Evolutionary conservation across 1,140 invertebrate species (phyloP).

Genomic region (Neodiprion lecontei): DNA sequence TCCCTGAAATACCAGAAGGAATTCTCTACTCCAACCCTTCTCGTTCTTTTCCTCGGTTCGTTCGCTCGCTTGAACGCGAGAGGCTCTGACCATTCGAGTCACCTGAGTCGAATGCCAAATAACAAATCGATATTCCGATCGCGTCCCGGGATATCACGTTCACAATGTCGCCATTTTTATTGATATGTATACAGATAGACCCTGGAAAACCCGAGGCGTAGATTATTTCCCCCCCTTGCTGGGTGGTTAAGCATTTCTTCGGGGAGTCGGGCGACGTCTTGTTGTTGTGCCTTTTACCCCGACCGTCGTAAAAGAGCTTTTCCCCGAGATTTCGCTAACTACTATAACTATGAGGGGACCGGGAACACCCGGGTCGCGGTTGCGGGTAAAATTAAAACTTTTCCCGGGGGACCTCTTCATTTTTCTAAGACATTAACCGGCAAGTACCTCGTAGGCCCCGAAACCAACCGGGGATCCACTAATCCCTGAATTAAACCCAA

Average conservation of each 20-base stretch:
- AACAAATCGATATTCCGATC: neutral
- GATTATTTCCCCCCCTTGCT: neutral
- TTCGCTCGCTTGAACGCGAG: too few species aligned
- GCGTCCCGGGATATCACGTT: neutral
- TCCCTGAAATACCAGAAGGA: too few species aligned
- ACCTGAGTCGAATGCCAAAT: neutral
- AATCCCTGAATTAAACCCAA: neutral
- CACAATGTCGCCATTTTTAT: neutral
- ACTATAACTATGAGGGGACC: neutral
- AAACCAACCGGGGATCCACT: neutral
- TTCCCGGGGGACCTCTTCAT: neutral
- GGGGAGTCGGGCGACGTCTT: neutral
- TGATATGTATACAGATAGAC: neutral
- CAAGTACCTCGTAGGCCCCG: neutral
- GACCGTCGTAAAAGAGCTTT: neutral
- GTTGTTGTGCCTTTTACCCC: neutral
- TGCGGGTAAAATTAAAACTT: neutral
- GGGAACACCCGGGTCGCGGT: neutral
- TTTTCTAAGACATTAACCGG: constrained; percentile 1
- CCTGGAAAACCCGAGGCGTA: too few species aligned
- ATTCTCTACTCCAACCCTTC: too few species aligned
- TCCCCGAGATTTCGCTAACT: neutral
- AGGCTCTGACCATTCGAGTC: neutral
- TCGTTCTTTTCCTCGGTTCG: too few species aligned
- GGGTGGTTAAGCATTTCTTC: too few species aligned